Evolutionary conservation across 1,140 invertebrate species (phyloP).

Genomic region (Diuraphis noxia): DNA sequence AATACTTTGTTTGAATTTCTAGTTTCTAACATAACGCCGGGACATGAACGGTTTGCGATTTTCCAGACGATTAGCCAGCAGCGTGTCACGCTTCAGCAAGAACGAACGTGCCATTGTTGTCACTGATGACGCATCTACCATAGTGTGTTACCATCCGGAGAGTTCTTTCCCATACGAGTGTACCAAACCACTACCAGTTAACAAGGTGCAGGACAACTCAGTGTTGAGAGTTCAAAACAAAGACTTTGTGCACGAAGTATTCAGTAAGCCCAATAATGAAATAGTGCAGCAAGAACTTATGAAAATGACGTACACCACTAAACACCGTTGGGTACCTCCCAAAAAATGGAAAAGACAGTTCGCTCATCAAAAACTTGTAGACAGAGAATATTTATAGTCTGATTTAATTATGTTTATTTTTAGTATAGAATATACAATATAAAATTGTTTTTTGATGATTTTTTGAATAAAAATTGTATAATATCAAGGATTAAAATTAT

Average conservation of each 20-base stretch:
- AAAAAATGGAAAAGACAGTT: constrained; percentile 62
- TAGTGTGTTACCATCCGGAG: constrained; percentile 86
- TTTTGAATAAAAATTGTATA: background rate
- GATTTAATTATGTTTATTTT: constrained; percentile 56
- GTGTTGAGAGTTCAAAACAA: constrained; percentile 70
- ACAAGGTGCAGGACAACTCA: constrained; percentile 60
- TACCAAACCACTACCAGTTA: constrained; percentile 71
- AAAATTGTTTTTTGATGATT: background rate
- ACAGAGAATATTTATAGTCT: constrained; percentile 73
- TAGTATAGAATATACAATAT: background rate
- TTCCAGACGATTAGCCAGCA: background rate
- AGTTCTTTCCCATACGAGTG: constrained; percentile 80
- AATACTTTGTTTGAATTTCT: background rate
- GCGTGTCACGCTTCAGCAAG: background rate
- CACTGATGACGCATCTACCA: constrained; percentile 73
- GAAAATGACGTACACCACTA: constrained; percentile 76
- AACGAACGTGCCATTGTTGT: constrained; percentile 62
- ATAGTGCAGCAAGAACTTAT: constrained; percentile 71
- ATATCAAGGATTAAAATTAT: background rate
- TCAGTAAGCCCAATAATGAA: constrained; percentile 68
- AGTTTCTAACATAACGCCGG: background rate
- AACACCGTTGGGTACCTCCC: constrained; percentile 78
- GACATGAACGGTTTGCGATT: constrained; percentile 22
- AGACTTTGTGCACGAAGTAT: constrained; percentile 67
- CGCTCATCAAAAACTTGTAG: constrained; percentile 69